phyloP scores from a whole-genome alignment of 2,113 vertebrate species.

The Bos javanicus region DNA sequence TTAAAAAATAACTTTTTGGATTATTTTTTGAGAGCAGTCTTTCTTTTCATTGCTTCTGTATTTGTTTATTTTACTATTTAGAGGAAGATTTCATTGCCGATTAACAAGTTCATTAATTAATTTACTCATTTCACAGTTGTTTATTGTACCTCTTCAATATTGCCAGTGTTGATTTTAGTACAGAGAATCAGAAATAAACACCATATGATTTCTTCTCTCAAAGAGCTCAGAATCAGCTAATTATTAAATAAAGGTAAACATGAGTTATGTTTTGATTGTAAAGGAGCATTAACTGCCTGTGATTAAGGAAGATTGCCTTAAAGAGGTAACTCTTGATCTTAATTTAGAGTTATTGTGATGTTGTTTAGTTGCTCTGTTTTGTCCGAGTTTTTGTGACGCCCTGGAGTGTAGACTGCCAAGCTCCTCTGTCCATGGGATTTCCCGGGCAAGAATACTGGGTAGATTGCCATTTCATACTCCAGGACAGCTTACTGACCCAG shows the following conservation, averaged over 20 bases:
- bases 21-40: neutral
- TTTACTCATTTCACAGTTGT: neutral
- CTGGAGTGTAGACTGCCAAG: neutral
- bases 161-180: neutral
- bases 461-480: neutral
- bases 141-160: neutral
- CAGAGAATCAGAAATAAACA: neutral
- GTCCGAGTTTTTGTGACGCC: neutral
- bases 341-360: neutral
- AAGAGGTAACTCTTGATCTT: neutral
- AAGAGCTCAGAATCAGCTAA: neutral
- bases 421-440: neutral
- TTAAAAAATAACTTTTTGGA: neutral
- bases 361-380: neutral
- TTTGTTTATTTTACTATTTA: slow-evolving; percentile 17
- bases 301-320: neutral
- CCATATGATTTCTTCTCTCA: neutral
- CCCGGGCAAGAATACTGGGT: neutral
- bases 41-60: neutral
- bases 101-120: neutral
- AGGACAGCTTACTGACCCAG: neutral
- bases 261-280: neutral
- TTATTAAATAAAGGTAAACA: neutral
- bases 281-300: neutral
- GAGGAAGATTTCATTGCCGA: neutral